These are phyloP conservation scores for Archips xylosteana DNA, from an alignment of 2,888 invertebrate genomes.

Conservation along the genomic window DNA sequence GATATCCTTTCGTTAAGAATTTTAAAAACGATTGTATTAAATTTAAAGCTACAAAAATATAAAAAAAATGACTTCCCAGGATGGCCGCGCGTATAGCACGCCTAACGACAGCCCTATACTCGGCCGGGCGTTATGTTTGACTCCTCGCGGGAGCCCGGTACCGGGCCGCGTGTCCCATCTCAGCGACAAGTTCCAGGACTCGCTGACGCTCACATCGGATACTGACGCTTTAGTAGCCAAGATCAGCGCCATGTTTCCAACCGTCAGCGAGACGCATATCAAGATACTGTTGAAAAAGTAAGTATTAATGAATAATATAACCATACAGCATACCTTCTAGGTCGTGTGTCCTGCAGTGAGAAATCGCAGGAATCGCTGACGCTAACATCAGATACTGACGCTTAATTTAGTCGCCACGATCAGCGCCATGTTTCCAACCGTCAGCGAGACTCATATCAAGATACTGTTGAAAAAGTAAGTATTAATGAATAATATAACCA, in stretches of 20 bases:
- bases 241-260: constrained; percentile 95
- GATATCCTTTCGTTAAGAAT: no score
- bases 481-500: no score
- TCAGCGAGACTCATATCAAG: no score
- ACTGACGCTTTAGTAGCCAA: constrained; percentile 91
- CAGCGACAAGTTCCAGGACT: constrained; percentile 86
- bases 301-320: constrained; percentile 67
- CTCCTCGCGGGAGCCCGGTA: constrained; percentile 79
- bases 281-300: constrained; percentile 95
- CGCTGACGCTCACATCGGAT: constrained; percentile 87
- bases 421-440: no score
- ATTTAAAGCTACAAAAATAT: no score
- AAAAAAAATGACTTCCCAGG: no score
- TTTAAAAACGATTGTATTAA: no score
- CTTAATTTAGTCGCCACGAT: no score
- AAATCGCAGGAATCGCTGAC: constrained; percentile 43
- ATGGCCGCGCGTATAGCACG: constrained; percentile 62
- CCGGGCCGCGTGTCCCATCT: constrained; percentile 80
- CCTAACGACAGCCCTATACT: constrained; percentile 78
- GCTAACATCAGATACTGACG: constrained; percentile 79
- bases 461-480: no score
- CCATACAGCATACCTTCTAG: no score
- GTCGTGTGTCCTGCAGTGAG: no score
- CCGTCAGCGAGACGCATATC: constrained; percentile 95
- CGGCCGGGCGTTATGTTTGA: constrained; percentile 78